These are phyloP conservation scores for Antechinus flavipes DNA, from an alignment of 2,113 vertebrate species.

Conservation along the genomic window DNA sequence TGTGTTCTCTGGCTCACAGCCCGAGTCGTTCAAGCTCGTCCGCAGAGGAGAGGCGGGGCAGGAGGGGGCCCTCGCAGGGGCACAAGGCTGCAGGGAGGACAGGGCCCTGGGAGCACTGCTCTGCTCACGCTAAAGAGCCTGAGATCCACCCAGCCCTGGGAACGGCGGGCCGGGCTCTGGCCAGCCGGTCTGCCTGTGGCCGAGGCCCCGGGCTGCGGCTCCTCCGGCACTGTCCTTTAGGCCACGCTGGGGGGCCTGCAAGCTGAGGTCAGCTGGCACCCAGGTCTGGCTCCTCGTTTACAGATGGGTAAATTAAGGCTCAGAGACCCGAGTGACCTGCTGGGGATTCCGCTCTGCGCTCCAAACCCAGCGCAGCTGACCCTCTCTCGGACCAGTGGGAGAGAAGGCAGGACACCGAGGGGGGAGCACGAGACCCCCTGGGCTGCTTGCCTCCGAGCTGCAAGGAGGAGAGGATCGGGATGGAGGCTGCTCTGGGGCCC, in stretches of 20 bases:
- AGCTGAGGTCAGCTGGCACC: not conserved
- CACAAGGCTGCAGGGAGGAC: no score
- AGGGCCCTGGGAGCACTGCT: not conserved
- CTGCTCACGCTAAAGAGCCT: no score
- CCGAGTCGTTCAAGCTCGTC: not conserved
- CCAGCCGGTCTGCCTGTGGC: not conserved
- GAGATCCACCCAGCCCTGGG: no score
- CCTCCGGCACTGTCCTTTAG: not conserved
- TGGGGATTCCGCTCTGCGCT: not conserved
- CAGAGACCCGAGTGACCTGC: not conserved
- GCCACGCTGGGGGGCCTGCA: not conserved
- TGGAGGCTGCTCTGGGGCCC: not conserved
- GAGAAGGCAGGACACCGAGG: not conserved
- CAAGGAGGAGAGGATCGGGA: not conserved
- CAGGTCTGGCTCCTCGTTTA: not conserved
- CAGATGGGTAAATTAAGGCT: not conserved
- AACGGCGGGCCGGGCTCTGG: not conserved
- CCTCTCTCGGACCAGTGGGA: not conserved
- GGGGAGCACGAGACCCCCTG: no score
- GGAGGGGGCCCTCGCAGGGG: not conserved
- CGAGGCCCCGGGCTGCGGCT: not conserved
- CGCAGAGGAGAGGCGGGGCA: not conserved
- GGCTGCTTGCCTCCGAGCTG: no score
- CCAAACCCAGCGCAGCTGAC: no score
- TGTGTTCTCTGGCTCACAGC: not conserved